Base-by-base conservation (phyloP, 2,113 vertebrate species). In the Amazona guildingii region DNA sequence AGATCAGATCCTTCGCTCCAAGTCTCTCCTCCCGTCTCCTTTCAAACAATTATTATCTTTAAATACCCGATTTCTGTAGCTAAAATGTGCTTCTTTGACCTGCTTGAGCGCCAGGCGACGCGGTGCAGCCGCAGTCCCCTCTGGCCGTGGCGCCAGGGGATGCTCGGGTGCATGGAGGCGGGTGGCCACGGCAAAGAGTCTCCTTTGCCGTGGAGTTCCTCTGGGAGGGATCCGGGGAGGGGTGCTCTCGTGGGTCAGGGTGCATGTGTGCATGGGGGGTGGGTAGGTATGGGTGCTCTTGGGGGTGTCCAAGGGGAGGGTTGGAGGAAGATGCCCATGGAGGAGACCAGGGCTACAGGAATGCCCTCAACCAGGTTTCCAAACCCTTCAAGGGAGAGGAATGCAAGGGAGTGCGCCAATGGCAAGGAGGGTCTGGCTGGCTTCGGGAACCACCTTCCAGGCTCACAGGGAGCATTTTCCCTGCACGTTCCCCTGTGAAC, bases 41-140 rank as follows among this genome's bases (percentile, higher is more conserved):
- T 76, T 70, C 18, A 2, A 67, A 90, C 88, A 64, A 94, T 41
- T 78, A 31, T 78, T 92, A 86, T 83, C 80, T 90, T 93, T 37
- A 95, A 97, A 97, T 98, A 98, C 98, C 98, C 97, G 97, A 97
- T 98, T 98, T 97, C 94, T 97, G 90, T 97, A 91, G 97, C 94
- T 97, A 97, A 95, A 97, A 97, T 98, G 98, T 98, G 98, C 98
- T 98, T 98, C 97, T 97, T 17, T 96, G 97, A 97, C 97, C 98
- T 97, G 97, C 97, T 97, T 97, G 80, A 94, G 94, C 78, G 88
- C 95, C 81, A 6, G 95, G 96, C 37, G 61, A 77, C 74, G 64
- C 82, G 68, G 94, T 92, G 97, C 90, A 83, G 95, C 92, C 21
- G 27, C 25, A 31, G 66, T 46, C 37, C 89, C 92, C 80, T 82